Evolutionary conservation across 2,113 vertebrate species (phyloP), one percentile per base, ranked within the genome.

Genomic region (Aegithalos caudatus): DNA sequence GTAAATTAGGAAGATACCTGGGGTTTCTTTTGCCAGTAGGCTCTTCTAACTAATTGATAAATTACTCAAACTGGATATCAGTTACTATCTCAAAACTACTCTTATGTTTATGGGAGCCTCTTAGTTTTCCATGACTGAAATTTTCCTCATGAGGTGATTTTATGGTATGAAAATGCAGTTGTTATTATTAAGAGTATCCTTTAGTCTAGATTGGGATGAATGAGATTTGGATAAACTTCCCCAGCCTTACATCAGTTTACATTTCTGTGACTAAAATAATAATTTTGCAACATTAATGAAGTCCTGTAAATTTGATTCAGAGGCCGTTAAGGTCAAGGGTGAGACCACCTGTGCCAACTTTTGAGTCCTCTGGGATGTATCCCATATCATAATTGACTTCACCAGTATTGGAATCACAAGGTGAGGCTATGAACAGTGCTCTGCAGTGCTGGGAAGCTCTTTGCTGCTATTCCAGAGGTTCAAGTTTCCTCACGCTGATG

Each of bases 401-500:
- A 92, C 47, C 47, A 70, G 27, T 88, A 70, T 54, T 3, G 4
- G 77, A 91, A 60, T 80, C 87, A 67, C 65, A 80, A 71, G 70
- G 67, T 91, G 67, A 82, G 74, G 35, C 24, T 79, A 31, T 47
- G 73, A 91, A 54, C 15, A 21, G 37, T 86, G 38, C 40, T 95
- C 66, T 81, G 44, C 56, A 56, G 37, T 38, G 45, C 76, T 65
- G 51, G 27, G 45, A 71, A 92, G 53, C 37, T 91, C 74, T 66
- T 71, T 70, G 42, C 64, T 69, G 47, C 57, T 95, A 31, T 88
- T 92, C 72, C 73, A 86, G 86, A 96, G 95, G 83, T 79, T 81
- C 65, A 94, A 11, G 62, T 95, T 96, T 93, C 86, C 65, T 96
- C 57, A 91, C 91, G 86, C 17, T 96, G 90, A 77, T 92, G 74